Conservation (phyloP, 2,888 invertebrate species). For the Sminthurides aquaticus region DNA sequence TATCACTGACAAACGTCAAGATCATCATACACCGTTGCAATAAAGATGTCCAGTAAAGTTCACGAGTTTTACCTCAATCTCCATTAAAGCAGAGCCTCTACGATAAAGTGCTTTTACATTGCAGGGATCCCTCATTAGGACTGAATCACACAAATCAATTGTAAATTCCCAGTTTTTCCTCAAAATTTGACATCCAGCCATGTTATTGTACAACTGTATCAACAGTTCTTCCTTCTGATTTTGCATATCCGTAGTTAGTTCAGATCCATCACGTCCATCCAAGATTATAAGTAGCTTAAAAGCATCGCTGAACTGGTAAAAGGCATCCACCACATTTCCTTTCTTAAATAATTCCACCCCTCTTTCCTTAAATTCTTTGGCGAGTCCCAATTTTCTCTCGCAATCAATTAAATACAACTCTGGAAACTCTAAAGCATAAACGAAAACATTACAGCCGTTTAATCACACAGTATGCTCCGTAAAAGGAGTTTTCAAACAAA, state of each 20-base stretch:
- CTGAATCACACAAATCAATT: constrained; percentile 55
- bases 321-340: constrained; percentile 60
- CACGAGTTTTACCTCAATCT: constrained; percentile 39
- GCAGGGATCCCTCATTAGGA: constrained; percentile 47
- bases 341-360: constrained; percentile 59
- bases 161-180: constrained; percentile 60
- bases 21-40: background rate
- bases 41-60: background rate
- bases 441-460: background rate
- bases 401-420: constrained; percentile 21
- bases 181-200: constrained; percentile 72
- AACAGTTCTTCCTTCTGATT: constrained; percentile 56
- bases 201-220: constrained; percentile 66
- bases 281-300: constrained; percentile 60
- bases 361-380: constrained; percentile 25
- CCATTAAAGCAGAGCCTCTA: constrained; percentile 50
- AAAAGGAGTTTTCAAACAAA: background rate
- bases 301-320: constrained; percentile 63
- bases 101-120: constrained; percentile 53
- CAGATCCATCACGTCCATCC: constrained; percentile 44
- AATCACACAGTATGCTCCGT: background rate
- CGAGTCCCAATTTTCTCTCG: constrained; percentile 23
- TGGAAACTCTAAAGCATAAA: constrained; percentile 25
- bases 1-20: background rate
- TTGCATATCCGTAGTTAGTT: constrained; percentile 50